Conservation (phyloP, 23 tunicate genomes). For the Halocynthia roretzi region DNA sequence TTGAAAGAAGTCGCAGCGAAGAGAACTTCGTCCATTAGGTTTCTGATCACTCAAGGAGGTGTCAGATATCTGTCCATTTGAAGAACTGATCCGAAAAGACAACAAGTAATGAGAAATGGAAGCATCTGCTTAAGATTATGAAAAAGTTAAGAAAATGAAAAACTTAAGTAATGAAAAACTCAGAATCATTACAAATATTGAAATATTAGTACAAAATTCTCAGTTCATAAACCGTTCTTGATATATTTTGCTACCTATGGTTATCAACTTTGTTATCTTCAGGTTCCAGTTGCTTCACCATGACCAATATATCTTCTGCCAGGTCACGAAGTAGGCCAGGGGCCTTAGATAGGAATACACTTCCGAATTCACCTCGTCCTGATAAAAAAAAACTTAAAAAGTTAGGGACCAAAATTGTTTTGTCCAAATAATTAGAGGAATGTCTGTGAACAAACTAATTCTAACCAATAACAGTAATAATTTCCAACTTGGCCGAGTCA, state of each 20-base stretch:
- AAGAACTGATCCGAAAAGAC: no score
- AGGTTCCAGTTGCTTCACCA: constrained; percentile 66
- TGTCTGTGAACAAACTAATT: neutral
- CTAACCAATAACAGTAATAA: constrained; percentile 73
- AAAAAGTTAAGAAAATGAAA: no score
- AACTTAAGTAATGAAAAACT: no score
- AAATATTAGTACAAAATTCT: no score
- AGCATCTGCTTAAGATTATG: no score
- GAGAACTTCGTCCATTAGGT: neutral
- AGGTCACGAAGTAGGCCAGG: constrained; percentile 89
- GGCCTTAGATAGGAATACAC: constrained; percentile 79
- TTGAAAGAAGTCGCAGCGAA: constrained; percentile 33
- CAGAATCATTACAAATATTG: no score
- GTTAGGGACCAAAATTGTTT: neutral
- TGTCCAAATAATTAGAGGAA: neutral
- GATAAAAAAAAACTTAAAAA: neutral
- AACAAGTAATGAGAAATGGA: no score
- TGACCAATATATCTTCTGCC: constrained; percentile 79
- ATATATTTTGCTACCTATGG: neutral
- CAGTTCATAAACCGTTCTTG: no score
- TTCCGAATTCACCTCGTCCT: constrained; percentile 83
- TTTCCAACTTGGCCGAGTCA: constrained; percentile 41
- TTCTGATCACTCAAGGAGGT: no score
- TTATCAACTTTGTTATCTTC: neutral
- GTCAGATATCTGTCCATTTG: no score